Percentiles rank a stretch among this genome's conserved stretches.
These are phyloP conservation scores for Neoniphon sammara DNA, from an alignment of 2,797 vertebrate genomes.

Conservation along the genomic window DNA sequence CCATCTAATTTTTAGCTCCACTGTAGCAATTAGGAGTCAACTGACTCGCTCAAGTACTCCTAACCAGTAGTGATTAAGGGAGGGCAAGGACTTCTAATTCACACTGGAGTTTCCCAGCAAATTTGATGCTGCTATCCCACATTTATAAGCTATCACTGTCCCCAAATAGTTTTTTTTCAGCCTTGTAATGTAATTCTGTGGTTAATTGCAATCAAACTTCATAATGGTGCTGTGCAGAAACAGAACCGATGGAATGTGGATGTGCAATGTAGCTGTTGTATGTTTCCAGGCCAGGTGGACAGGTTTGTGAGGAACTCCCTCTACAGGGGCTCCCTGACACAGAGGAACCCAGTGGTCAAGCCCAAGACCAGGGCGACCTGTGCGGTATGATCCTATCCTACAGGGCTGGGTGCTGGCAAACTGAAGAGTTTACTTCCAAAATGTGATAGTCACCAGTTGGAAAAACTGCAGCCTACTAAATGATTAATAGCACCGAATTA, in stretches of 20 bases:
- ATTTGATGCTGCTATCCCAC: too few relatives aligned
- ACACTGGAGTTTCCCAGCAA: too few relatives aligned
- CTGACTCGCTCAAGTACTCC: neutral
- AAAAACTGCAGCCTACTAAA: neutral
- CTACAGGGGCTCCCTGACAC: conserved; percentile 88
- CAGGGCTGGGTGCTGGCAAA: conserved; percentile 24
- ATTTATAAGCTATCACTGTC: neutral
- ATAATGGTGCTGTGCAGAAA: neutral
- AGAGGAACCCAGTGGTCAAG: conserved; percentile 85
- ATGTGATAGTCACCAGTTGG: neutral
- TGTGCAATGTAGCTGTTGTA: conserved; percentile 49
- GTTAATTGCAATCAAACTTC: neutral
- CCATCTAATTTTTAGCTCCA: too few relatives aligned
- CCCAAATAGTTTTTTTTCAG: neutral
- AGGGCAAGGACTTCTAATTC: neutral
- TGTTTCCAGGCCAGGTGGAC: conserved; percentile 74
- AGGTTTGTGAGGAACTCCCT: conserved; percentile 81
- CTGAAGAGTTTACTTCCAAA: conserved; percentile 48
- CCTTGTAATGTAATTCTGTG: neutral
- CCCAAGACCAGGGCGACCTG: conserved; percentile 54
- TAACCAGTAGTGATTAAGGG: neutral
- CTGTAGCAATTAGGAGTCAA: too few relatives aligned
- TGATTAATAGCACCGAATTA: neutral
- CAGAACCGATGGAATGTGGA: conserved; percentile 2
- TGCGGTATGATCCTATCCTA: conserved; percentile 78